Evolutionary conservation across 2,113 vertebrate species (phyloP).

Genomic region (Pelmatolapia mariae): DNA sequence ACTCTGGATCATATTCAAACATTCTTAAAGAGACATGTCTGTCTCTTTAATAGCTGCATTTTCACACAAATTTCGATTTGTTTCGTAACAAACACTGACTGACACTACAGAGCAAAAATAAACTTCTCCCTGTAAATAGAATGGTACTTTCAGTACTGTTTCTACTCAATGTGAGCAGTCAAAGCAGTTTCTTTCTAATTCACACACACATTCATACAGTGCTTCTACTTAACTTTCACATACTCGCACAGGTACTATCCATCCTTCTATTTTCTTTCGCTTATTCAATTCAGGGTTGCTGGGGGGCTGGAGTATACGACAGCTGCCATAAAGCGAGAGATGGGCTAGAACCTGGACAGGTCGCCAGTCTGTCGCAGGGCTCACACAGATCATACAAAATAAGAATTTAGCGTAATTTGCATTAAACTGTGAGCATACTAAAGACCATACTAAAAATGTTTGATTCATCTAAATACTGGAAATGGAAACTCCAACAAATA

Average conservation of each 20-base stretch:
- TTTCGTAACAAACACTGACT: background rate
- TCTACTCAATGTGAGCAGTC: background rate
- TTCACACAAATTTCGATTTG: background rate
- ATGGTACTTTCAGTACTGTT: background rate
- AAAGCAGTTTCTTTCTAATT: background rate
- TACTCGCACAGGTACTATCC: fast-evolving
- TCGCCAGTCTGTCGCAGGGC: background rate
- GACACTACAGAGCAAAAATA: background rate
- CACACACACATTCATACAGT: background rate
- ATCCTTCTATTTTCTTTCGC: background rate
- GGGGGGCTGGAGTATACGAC: background rate
- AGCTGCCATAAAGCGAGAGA: background rate
- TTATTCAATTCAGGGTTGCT: background rate
- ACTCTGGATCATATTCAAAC: no score
- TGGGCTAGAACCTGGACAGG: background rate
- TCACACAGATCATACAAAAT: background rate
- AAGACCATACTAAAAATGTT: background rate
- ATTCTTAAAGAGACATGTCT: no score
- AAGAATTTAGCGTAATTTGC: background rate
- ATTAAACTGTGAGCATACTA: background rate
- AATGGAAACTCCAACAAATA: background rate
- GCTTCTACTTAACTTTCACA: background rate
- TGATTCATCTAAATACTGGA: background rate
- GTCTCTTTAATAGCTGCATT: background rate
- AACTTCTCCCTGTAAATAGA: background rate